These are phyloP conservation scores for Philypnodon macrostomus DNA, from an alignment of 2,797 vertebrate genomes.

Conservation along the genomic window DNA sequence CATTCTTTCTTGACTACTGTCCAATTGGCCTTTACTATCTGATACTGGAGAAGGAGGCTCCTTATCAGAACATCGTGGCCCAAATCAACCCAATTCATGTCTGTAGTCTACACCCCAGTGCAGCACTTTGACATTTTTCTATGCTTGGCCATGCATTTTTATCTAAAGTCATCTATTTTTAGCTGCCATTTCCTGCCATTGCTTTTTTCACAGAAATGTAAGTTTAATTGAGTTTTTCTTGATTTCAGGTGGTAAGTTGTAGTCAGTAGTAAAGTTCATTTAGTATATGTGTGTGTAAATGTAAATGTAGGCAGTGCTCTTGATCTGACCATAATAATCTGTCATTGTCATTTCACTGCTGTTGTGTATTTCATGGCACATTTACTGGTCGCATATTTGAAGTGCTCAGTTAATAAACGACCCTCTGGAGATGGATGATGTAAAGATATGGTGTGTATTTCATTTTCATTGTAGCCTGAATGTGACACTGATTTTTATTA, in stretches of 20 bases:
- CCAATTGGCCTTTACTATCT: background rate
- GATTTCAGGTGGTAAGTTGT: background rate
- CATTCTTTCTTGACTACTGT: background rate
- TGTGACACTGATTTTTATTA: background rate
- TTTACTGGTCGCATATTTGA: background rate
- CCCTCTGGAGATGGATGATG: background rate
- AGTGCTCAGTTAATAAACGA: background rate
- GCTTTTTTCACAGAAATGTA: background rate
- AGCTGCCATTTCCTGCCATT: background rate
- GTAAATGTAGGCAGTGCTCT: background rate
- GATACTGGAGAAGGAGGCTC: background rate
- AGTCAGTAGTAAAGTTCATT: background rate
- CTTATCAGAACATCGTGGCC: background rate
- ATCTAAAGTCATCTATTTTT: background rate
- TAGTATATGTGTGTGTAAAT: background rate
- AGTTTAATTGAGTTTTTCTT: background rate
- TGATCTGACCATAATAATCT: no score
- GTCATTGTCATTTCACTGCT: no score
- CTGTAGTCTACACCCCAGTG: background rate
- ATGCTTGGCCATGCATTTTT: background rate
- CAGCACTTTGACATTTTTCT: background rate
- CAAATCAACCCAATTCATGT: constrained; percentile 3
- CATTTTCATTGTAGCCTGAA: background rate
- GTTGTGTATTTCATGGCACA: background rate
- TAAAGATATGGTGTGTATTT: constrained; percentile 1